Percentiles rank a stretch among this genome's conserved stretches.
phyloP scores from a whole-genome alignment of 1,140 invertebrate genomes.

The Papilio glaucus region DNA sequence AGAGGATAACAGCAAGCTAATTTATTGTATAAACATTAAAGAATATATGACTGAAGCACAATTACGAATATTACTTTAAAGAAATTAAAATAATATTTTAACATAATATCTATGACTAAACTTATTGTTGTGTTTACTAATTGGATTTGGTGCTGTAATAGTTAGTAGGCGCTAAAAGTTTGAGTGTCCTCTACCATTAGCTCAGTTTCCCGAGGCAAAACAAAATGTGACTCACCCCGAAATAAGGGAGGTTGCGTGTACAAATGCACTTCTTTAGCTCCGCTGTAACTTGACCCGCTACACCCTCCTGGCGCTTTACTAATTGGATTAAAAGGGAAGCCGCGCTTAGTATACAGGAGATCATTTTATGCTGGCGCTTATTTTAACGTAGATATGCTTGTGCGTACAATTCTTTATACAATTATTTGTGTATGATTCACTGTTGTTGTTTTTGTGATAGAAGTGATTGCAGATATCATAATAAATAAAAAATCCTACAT shows the following conservation, averaged over 20 bases:
- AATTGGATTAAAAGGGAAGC: slow-evolving; percentile 56
- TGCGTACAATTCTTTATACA: slow-evolving; percentile 48
- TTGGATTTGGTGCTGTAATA: slow-evolving; percentile 1
- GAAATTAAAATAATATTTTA: too few relatives aligned
- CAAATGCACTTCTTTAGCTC: slow-evolving; percentile 57
- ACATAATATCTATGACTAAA: too few relatives aligned
- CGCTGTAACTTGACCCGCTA: slow-evolving; percentile 56
- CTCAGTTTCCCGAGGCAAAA: slow-evolving; percentile 44
- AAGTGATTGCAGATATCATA: slow-evolving; percentile 6
- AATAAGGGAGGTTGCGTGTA: slow-evolving; percentile 65
- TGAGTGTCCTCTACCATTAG: slow-evolving; percentile 47
- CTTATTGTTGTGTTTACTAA: not conserved
- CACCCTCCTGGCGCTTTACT: slow-evolving; percentile 47
- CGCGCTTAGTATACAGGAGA: slow-evolving; percentile 47
- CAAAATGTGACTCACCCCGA: slow-evolving; percentile 62
- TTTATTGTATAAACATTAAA: too few relatives aligned
- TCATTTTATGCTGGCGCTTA: slow-evolving; percentile 50
- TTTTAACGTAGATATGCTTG: slow-evolving; percentile 43
- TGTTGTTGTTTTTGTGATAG: slow-evolving; percentile 29
- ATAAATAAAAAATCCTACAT: not conserved
- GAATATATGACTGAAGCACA: too few relatives aligned
- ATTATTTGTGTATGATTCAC: slow-evolving; percentile 48
- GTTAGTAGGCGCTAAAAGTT: slow-evolving; percentile 45
- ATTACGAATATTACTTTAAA: too few relatives aligned
- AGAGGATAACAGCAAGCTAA: too few relatives aligned